phyloP scores from a whole-genome alignment of 2,888 invertebrate species.

The Noctuana brunneofusca region DNA sequence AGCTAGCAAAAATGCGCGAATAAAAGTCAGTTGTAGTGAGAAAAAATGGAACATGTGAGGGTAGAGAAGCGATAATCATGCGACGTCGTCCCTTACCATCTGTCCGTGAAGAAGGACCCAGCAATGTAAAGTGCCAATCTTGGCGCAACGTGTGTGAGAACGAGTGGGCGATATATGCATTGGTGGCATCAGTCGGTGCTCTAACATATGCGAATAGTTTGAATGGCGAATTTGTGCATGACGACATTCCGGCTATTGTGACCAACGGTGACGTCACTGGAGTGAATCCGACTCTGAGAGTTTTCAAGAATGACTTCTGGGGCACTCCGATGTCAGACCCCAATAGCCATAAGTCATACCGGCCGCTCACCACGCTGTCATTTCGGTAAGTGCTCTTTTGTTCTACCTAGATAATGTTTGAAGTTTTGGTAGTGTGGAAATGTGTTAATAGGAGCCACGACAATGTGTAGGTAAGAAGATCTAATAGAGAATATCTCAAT shows the following conservation, averaged over 20 bases:
- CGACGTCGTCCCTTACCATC: constrained; percentile 73
- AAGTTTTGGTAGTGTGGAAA: neutral
- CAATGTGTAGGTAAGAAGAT: no score
- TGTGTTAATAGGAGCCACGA: neutral
- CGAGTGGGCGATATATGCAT: constrained; percentile 84
- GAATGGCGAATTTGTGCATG: constrained; percentile 93
- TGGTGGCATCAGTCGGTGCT: constrained; percentile 86
- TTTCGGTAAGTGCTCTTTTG: constrained; percentile 87
- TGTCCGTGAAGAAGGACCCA: constrained; percentile 71
- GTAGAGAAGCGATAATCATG: constrained; percentile 57
- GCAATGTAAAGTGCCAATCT: constrained; percentile 39
- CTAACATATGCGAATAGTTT: constrained; percentile 89
- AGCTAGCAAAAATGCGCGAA: constrained; percentile 9
- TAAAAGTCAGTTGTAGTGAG: constrained; percentile 2
- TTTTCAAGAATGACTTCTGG: constrained; percentile 93
- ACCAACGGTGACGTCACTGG: constrained; percentile 91
- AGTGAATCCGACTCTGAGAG: constrained; percentile 81
- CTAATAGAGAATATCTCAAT: no score
- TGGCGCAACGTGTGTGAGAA: constrained; percentile 66
- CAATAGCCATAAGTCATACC: constrained; percentile 93
- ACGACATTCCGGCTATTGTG: constrained; percentile 92
- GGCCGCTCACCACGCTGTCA: constrained; percentile 91
- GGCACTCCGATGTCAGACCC: constrained; percentile 91
- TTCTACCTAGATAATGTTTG: neutral
- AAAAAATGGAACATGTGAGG: constrained; percentile 16